Evolutionary conservation across 2,888 invertebrate genomes (phyloP), one percentile per base, ranked within the genome.

Genomic region (Temnothorax ravouxi): DNA sequence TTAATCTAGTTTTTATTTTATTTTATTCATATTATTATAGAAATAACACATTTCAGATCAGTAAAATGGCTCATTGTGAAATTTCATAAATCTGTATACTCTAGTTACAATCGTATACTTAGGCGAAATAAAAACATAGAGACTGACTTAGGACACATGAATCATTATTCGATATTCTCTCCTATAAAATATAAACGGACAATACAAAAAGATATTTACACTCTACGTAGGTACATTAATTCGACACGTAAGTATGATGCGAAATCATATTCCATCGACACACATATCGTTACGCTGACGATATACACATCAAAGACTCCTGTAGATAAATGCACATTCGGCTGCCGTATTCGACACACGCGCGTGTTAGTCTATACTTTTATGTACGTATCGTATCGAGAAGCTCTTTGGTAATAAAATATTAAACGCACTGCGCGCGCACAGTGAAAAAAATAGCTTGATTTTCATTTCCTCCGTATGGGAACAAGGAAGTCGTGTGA

Each of bases 201-300:
- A 84, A 84, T 88, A 89, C 85, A 88, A 89, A 88, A 88, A 67
- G 59, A 83, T 90, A 90, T 90, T 87, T 90, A 90, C 90, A 90
- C 15, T 84, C 77, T 87, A 88, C 50, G 83, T 82, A 72, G 86
- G 67, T 87, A 87, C 85, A 74, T 84, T 80, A 84, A 77, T 86
- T 82, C 59, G 54, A 77, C 77, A 72, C 66, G 52, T 72, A 64
- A 77, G 66, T 77, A 52, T 62, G 50, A 61, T 21, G 25, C 56
- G 47, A 52, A 75, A 29, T 9, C 11, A 21, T 29, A 8, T 59
- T 18, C 11, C 13, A 71, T 59, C 66, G 62, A 25, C 4, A 18
- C 64, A 54, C 80, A 38, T 5, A 38, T 5, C 18, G n/a, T 3
- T 54, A 56, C 54, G 3, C 41, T 54, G 47, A 72, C 38, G 47